Evolutionary conservation across 1,140 invertebrate genomes (phyloP).

Genomic region (Bombus turneri): DNA sequence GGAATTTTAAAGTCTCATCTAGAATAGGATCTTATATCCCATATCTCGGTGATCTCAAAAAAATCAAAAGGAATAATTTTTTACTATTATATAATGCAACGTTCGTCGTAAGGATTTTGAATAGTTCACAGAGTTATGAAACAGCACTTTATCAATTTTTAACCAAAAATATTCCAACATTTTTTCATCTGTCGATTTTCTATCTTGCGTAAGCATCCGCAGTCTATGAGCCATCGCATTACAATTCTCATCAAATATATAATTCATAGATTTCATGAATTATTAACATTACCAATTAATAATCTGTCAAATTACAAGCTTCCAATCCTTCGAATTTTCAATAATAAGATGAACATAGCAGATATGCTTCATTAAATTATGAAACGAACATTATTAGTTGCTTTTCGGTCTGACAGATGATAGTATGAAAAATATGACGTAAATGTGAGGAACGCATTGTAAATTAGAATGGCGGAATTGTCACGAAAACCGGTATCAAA

Average conservation of each 20-base stretch:
- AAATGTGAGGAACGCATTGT: conserved; percentile 44
- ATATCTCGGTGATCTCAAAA: too few species aligned
- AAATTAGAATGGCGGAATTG: conserved; percentile 56
- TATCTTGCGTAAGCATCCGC: too few species aligned
- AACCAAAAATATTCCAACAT: too few species aligned
- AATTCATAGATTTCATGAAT: background rate
- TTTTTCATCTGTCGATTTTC: too few species aligned
- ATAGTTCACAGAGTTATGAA: too few species aligned
- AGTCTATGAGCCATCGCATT: background rate
- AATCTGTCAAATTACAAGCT: background rate
- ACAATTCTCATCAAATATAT: background rate
- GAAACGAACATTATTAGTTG: background rate
- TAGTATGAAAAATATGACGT: conserved; percentile 1
- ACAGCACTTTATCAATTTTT: too few species aligned
- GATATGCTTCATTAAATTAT: background rate
- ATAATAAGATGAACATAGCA: background rate
- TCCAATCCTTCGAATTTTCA: background rate
- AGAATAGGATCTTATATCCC: too few species aligned
- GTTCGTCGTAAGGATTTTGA: too few species aligned
- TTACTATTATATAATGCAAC: too few species aligned
- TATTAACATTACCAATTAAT: background rate
- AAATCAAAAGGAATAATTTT: too few species aligned
- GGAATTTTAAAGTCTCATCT: too few species aligned
- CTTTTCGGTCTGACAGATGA: conserved; percentile 18
- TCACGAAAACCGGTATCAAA: conserved; percentile 61